phyloP scores from a whole-genome alignment of 2,113 vertebrate genomes.

The Recurvirostra avosetta region DNA sequence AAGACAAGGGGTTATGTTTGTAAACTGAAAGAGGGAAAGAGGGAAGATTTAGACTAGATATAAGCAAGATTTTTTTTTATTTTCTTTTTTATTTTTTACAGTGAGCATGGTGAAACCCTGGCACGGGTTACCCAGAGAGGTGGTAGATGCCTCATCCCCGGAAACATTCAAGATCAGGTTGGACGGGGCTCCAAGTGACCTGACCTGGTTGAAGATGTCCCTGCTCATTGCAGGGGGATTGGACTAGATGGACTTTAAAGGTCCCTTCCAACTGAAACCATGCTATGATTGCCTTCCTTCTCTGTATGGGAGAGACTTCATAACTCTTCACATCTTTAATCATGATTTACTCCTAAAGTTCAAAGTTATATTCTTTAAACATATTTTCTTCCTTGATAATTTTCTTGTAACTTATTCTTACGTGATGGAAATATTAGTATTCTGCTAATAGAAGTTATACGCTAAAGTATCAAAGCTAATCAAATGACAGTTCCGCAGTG shows the following conservation, averaged over 20 bases:
- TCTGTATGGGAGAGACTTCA: not conserved
- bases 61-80: too few relatives aligned
- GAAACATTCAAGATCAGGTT: not conserved
- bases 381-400: not conserved
- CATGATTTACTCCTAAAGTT: not conserved
- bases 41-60: not conserved
- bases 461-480: not conserved
- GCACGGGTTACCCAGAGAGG: not conserved
- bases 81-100: not conserved
- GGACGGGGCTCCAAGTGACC: not conserved
- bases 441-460: not conserved
- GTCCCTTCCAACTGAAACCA: not conserved
- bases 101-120: not conserved
- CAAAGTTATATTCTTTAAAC: not conserved
- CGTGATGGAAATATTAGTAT: not conserved
- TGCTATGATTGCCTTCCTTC: not conserved
- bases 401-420: not conserved
- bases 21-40: not conserved
- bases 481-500: not conserved
- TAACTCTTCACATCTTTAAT: not conserved
- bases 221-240: not conserved
- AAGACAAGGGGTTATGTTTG: not conserved
- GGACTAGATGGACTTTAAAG: not conserved
- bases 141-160: not conserved
- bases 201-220: not conserved